phyloP scores from a whole-genome alignment of 2,113 vertebrate genomes.

The Agelaius tricolor region DNA sequence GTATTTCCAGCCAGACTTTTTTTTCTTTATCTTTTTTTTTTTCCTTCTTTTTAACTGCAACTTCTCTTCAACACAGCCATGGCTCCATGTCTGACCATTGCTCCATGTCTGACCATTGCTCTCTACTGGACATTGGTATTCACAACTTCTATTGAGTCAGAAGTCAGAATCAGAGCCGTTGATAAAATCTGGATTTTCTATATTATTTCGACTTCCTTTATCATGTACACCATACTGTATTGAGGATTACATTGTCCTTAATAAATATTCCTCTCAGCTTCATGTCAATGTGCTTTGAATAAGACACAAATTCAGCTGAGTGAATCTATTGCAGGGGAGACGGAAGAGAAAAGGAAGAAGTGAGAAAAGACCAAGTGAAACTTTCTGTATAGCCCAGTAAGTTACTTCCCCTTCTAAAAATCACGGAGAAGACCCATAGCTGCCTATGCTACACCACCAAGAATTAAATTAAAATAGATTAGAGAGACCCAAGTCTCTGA shows the following conservation, averaged over 20 bases:
- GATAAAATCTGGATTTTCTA: background rate
- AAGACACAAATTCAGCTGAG: fast-evolving
- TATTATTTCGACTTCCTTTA: background rate
- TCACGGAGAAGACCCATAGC: background rate
- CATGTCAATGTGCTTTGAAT: background rate
- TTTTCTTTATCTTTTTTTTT: background rate
- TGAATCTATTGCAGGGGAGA: background rate
- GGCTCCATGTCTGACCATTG: background rate
- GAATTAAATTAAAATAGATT: background rate
- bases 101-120: background rate
- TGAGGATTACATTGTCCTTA: background rate
- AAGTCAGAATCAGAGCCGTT: background rate
- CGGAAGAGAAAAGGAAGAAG: background rate
- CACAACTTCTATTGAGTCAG: background rate
- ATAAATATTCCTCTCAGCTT: background rate
- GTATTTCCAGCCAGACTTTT: conserved; percentile 44
- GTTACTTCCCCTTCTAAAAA: background rate
- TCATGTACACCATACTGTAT: background rate
- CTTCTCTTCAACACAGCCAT: background rate
- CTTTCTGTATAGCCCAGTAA: background rate
- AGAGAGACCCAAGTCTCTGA: background rate
- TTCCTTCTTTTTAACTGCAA: background rate
- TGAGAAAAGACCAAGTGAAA: conserved; percentile 39
- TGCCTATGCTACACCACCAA: background rate
- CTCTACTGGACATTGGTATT: background rate